Percentiles rank a stretch among this genome's conserved stretches.
Conservation (phyloP, 2,888 invertebrate species). For the Ophion ellenae region DNA sequence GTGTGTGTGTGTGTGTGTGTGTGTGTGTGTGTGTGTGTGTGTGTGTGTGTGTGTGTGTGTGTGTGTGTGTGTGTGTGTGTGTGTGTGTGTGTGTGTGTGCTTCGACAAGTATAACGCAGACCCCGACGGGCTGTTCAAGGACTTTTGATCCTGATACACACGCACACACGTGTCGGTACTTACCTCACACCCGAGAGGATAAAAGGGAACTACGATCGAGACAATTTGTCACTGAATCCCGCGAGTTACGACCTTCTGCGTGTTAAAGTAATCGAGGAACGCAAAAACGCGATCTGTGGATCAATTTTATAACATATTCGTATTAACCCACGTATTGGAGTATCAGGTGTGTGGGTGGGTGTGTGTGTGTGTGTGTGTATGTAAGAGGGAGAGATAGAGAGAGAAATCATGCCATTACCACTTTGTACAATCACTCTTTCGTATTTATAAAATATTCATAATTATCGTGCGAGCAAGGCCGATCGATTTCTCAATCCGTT, state of each 20-base stretch:
- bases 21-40: too few relatives aligned
- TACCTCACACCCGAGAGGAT: neutral
- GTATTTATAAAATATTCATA: conserved; percentile 83
- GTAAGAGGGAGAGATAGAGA: too few relatives aligned
- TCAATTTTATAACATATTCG: too few relatives aligned
- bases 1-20: too few relatives aligned
- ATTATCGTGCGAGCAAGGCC: conserved; percentile 82
- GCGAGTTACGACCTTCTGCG: neutral
- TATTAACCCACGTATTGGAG: too few relatives aligned
- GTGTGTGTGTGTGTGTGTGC: neutral
- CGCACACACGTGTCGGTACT: too few relatives aligned
- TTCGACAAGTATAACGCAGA: conserved; percentile 54
- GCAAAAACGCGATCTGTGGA: too few relatives aligned
- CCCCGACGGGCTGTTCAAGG: conserved; percentile 72
- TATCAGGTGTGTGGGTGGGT: too few relatives aligned
- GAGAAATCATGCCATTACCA: conserved; percentile 62
- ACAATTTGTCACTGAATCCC: neutral
- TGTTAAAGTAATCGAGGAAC: neutral
- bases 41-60: too few relatives aligned
- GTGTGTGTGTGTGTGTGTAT: too few relatives aligned
- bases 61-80: too few relatives aligned
- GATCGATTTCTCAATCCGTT: conserved; percentile 80
- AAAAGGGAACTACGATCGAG: too few relatives aligned
- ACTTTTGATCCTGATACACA: conserved; percentile 56
- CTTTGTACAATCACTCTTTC: conserved; percentile 79